A percentile compares a stretch with the other conserved stretches of the same genome.
Evolutionary conservation across 2,797 vertebrate species (phyloP).

Genomic region (Ptychobarbus kaznakovi): DNA sequence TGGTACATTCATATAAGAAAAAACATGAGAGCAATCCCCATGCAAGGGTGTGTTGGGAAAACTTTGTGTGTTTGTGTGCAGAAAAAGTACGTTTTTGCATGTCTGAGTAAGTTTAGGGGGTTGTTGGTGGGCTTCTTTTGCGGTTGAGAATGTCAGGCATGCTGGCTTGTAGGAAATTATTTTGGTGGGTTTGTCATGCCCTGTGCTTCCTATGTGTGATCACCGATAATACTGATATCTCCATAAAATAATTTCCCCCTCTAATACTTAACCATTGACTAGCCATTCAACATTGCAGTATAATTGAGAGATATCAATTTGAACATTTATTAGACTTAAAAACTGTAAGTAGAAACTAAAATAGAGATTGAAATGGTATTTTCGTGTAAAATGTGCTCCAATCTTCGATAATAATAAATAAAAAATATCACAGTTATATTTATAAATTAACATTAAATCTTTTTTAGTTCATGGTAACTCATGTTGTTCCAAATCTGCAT

Average conservation of each 20-base stretch:
- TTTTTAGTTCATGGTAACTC: neutral
- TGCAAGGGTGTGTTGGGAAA: neutral
- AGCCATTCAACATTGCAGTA: no score
- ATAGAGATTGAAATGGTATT: no score
- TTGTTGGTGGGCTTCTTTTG: neutral
- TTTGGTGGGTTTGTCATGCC: neutral
- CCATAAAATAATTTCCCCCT: no score
- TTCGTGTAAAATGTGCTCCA: neutral
- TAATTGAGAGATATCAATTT: no score
- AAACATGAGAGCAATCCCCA: neutral
- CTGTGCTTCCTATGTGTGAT: neutral
- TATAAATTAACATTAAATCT: neutral
- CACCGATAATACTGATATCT: no score
- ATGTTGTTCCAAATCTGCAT: neutral
- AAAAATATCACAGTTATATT: neutral
- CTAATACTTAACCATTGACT: no score
- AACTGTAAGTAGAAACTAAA: no score
- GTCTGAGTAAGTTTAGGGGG: neutral
- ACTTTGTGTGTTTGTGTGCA: conserved; percentile 12
- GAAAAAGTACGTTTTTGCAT: neutral
- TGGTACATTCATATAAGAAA: neutral
- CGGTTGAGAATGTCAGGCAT: neutral
- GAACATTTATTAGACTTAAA: no score
- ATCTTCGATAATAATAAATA: neutral
- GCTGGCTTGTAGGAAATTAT: neutral